Base-by-base conservation (phyloP, 2,113 vertebrate genomes). In the Psophia crepitans region DNA sequence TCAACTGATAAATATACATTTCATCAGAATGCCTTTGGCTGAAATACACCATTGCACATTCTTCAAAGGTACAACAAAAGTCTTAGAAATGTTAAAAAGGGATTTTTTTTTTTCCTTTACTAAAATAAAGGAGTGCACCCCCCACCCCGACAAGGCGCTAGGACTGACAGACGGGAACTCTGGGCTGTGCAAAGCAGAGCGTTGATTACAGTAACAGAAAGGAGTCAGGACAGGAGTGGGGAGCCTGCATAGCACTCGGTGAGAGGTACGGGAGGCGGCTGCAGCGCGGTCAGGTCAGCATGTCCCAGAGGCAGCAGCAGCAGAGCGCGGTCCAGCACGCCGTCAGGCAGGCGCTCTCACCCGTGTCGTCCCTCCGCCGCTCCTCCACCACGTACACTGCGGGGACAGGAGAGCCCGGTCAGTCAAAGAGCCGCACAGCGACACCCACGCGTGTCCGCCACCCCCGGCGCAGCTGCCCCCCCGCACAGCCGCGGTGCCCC, bases 261-360 rank as follows among this genome's bases (percentile, higher is more conserved):
- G 78, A 87, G 96, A 87, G 70, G 96, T 75, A 28, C 13, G 37
- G 74, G 81, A 30, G 73, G 79, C 7, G 3, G 81, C 93, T 22
- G 70, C 43, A 8, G 28, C 9, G 11, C 30, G 6, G 33, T 98
- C 98, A 99, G 98, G 99, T 99, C 95, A 99, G 98, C 99, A 99
- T 99, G 97, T 99, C 99, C 99, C 99, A 99, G 63, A 99, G 99
- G 94, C 99, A 99, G 98, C 99, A 99, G 98, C 99, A 99, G 97
- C 99, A 99, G 77, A 99, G 98, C 12, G 99, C 99, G 11, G 99
- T 99, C 99, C 99, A 99, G 96, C 99, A 99, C 28, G 99, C 99
- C 1, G 99, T 99, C 97, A 99, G 98, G 97, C 99, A 99, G 75
- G 99, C 98, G 60, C 98, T 98, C 70, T 98, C 97, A 6, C 98